phyloP scores from a whole-genome alignment of 1,140 invertebrate species.

The Daktulosphaira vitifoliae region DNA sequence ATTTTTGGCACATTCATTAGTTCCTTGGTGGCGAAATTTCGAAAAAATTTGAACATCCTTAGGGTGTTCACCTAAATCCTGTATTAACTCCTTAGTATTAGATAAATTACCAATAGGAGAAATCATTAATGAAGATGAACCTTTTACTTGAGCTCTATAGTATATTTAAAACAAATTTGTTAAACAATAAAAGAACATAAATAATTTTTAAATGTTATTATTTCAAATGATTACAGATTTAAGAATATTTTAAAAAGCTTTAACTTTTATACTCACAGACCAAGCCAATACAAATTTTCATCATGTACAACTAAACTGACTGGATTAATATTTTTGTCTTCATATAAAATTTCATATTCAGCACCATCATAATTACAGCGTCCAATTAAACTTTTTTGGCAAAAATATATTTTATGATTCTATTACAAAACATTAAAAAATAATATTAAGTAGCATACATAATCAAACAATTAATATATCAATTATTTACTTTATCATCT shows the following conservation, averaged over 20 bases:
- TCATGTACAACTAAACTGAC: conserved; percentile 47
- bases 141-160: conserved; percentile 23
- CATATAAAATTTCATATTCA: conserved; percentile 41
- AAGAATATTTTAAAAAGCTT: not conserved
- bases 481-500: conserved; percentile 47
- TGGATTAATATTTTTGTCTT: conserved; percentile 41
- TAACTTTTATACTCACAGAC: conserved; percentile 45
- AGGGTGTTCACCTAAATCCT: conserved; percentile 55
- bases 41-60: conserved; percentile 59
- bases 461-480: conserved; percentile 12
- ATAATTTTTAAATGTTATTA: not conserved
- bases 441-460: conserved; percentile 35
- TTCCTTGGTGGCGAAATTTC: conserved; percentile 49
- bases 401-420: conserved; percentile 69
- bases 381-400: conserved; percentile 59
- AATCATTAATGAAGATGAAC: conserved; percentile 41
- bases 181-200: conserved; percentile 33
- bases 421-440: conserved; percentile 37
- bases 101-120: conserved; percentile 53
- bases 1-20: conserved; percentile 57
- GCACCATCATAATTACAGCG: conserved; percentile 48
- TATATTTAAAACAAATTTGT: conserved; percentile 32
- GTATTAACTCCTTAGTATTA: conserved; percentile 49
- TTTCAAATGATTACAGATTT: conserved; percentile 20
- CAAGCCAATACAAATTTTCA: conserved; percentile 51